phyloP scores from a whole-genome alignment of 2,113 vertebrate species.

The Sitta europaea region DNA sequence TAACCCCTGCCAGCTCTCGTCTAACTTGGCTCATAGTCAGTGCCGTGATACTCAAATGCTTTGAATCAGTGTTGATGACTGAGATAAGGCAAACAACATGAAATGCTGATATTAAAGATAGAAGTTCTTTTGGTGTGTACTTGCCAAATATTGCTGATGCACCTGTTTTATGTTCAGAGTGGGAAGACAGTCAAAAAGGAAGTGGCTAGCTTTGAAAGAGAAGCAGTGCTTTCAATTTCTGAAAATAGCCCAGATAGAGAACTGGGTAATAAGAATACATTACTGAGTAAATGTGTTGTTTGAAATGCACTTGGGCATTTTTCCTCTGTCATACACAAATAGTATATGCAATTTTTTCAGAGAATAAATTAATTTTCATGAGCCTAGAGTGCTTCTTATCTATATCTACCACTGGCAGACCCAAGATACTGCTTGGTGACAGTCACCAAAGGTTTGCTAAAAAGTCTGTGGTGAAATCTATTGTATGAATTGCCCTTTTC shows the following conservation, averaged over 20 bases:
- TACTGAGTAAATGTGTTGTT: constrained; percentile 40
- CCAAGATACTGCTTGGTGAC: background rate
- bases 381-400: background rate
- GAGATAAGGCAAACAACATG: constrained; percentile 59
- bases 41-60: constrained; percentile 56
- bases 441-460: background rate
- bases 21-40: constrained; percentile 59
- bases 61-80: constrained; percentile 63
- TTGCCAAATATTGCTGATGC: constrained; percentile 63
- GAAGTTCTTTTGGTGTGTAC: constrained; percentile 34
- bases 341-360: background rate
- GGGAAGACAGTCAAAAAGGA: constrained; percentile 69
- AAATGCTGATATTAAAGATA: constrained; percentile 50
- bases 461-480: background rate
- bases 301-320: background rate
- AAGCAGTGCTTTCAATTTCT: constrained; percentile 60
- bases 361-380: background rate
- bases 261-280: constrained; percentile 58
- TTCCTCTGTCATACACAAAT: background rate
- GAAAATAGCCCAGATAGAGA: constrained; percentile 71
- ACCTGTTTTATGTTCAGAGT: constrained; percentile 73
- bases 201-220: constrained; percentile 70
- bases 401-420: background rate
- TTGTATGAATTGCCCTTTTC: background rate
- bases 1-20: constrained; percentile 45